Base-by-base conservation (phyloP, 2,797 vertebrate genomes). In the Gobionotothen gibberifrons region DNA sequence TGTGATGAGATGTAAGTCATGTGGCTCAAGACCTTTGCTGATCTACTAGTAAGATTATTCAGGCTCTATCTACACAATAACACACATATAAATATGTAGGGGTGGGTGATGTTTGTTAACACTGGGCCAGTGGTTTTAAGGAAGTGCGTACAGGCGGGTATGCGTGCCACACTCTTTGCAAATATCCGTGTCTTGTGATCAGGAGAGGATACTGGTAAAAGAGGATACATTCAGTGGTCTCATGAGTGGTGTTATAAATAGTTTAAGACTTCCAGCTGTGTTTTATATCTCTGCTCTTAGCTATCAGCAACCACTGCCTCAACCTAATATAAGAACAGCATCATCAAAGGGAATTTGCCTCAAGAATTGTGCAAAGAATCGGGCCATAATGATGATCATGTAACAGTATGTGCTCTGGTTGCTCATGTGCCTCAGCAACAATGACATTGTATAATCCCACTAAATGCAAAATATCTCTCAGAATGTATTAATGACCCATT, bases 171-270 rank as follows among this genome's bases (percentile, higher is more conserved):
- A 22, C 4, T 36, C 6, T 36, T 36, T 36, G 32, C 32, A 36
- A 36, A 36, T 36, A 36, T 36, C 32, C 8, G 7, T 36, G 74
- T 82, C 87, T 83, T 81, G 77, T 91, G 84, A 89, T 81, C 7
- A 57, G 61, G 19, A 40, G 69, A 44, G 36, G 43, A 76, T 49
- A 2, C 19, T n/a, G 17, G 49, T 48, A 21, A 39, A 48, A 36
- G 32, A 8, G 26, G 13, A 40, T 78, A 47, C 1, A 57, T 63
- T 39, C 3, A 13, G 44, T 6, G 26, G 67, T 48, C 56, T 55
- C 39, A 40, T 69, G 68, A 71, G 43, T 47, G n/a, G n/a, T 59
- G 9, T 15, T 40, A 21, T 65, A 49, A 7, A 43, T n/a, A 16
- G 53, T 19, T 26, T 58, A 51, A 47, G 13, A 67, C 42, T 39